These are phyloP conservation scores for Eulemur mongoz DNA, from an alignment of 2,797 vertebrate species.

Conservation along the genomic window DNA sequence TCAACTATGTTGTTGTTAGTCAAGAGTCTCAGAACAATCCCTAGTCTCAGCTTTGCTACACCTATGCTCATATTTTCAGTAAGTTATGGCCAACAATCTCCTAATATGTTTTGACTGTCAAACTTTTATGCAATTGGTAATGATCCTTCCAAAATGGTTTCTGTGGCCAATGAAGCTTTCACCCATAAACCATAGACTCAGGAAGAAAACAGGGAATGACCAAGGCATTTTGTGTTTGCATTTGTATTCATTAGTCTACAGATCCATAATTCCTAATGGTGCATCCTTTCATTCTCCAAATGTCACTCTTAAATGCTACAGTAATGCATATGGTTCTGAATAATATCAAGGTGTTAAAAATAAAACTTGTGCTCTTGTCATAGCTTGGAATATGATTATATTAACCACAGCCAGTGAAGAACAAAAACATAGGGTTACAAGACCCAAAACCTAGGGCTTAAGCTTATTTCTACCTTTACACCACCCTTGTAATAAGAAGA, in stretches of 20 bases:
- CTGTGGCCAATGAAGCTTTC: constrained; percentile 70
- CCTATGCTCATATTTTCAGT: constrained; percentile 52
- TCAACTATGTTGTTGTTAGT: constrained; percentile 6
- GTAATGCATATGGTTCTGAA: constrained; percentile 31
- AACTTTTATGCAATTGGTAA: constrained; percentile 71
- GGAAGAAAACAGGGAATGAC: constrained; percentile 52
- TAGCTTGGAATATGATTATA: constrained; percentile 14
- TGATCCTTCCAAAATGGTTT: constrained; percentile 69
- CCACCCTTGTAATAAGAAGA: not conserved
- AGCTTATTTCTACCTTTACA: not conserved
- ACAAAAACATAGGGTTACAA: not conserved
- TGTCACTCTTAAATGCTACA: constrained; percentile 61
- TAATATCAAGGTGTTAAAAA: constrained; percentile 45
- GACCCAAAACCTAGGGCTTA: not conserved
- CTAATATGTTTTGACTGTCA: constrained; percentile 71
- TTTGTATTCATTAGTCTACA: constrained; percentile 68
- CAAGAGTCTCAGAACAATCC: constrained; percentile 2
- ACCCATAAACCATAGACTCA: constrained; percentile 54
- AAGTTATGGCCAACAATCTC: constrained; percentile 55
- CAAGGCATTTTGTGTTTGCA: constrained; percentile 53
- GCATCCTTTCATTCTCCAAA: constrained; percentile 54
- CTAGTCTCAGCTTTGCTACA: constrained; percentile 27
- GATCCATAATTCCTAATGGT: constrained; percentile 63
- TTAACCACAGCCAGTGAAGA: not conserved
- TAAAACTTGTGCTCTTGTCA: constrained; percentile 26